A percentile compares a stretch with the other conserved stretches of the same genome.
These are phyloP conservation scores for Chiridota heheva DNA, from an alignment of 35 echinoderm and acorn worm genomes.

Conservation along the genomic window DNA sequence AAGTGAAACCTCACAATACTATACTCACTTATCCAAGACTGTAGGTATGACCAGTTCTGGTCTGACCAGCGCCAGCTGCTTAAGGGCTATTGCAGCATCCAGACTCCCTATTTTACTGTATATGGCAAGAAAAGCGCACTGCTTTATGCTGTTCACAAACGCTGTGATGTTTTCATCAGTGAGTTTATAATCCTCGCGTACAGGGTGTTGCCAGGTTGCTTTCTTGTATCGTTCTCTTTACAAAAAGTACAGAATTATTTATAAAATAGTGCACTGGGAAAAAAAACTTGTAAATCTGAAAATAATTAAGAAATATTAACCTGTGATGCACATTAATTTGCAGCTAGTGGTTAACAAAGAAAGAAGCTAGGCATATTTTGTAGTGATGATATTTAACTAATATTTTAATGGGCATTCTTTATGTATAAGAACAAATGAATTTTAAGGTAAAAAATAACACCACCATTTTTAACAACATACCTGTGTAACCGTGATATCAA, in stretches of 20 bases:
- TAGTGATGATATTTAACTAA: too few relatives aligned
- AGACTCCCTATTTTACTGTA: constrained; percentile 96
- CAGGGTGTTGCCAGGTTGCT: constrained; percentile 57
- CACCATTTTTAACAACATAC: constrained; percentile 45
- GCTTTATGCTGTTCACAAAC: constrained; percentile 82
- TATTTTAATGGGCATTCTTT: too few relatives aligned
- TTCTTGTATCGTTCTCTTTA: constrained; percentile 85
- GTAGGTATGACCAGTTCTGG: constrained; percentile 85
- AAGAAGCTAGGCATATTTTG: background rate
- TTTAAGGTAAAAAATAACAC: too few relatives aligned
- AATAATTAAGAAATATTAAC: background rate
- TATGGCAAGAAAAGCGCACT: constrained; percentile 78
- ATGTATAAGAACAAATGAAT: too few relatives aligned
- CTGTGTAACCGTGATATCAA: constrained; percentile 72
- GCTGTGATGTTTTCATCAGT: constrained; percentile 88
- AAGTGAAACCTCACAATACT: background rate
- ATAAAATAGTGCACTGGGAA: background rate
- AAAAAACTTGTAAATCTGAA: too few relatives aligned
- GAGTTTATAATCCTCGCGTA: constrained; percentile 71
- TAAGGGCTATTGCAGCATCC: constrained; percentile 84
- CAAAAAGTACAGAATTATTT: constrained; percentile 1
- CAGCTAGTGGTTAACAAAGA: background rate
- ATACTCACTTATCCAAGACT: constrained; percentile 88
- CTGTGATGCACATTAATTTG: background rate
- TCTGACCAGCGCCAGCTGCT: constrained; percentile 73